A percentile compares a stretch with the other conserved stretches of the same genome.
Evolutionary conservation across 2,113 vertebrate genomes (phyloP).

Genomic region (Falco punctatus): DNA sequence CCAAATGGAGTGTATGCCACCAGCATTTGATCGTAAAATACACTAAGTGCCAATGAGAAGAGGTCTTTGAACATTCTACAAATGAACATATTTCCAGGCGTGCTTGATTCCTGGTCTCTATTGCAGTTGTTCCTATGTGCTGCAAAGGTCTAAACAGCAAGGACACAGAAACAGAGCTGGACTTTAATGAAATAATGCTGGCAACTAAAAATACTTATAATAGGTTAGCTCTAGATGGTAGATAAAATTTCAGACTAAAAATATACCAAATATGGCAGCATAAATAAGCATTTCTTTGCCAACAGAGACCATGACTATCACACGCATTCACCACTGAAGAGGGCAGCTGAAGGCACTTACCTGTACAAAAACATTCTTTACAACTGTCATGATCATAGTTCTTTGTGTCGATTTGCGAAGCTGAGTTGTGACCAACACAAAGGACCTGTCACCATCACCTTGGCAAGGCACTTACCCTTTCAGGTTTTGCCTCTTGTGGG

Average conservation of each 20-base stretch:
- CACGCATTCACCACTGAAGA: not conserved
- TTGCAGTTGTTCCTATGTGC: not conserved
- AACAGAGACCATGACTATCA: not conserved
- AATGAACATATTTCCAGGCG: not conserved
- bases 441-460: not conserved
- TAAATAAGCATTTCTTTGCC: not conserved
- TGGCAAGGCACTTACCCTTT: not conserved
- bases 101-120: not conserved
- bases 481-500: not conserved
- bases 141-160: not conserved
- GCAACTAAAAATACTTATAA: not conserved
- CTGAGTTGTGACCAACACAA: not conserved
- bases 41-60: not conserved
- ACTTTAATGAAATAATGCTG: not conserved
- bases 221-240: no score
- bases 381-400: not conserved
- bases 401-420: not conserved
- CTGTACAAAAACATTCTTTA: not conserved
- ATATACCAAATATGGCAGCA: not conserved
- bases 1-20: not conserved
- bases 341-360: not conserved
- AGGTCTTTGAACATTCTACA: not conserved
- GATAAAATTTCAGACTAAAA: not conserved
- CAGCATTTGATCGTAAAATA: not conserved
- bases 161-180: not conserved